Base-by-base conservation (phyloP, 64 coral and sea anemone species). In the Cladopsammia gracilis region DNA sequence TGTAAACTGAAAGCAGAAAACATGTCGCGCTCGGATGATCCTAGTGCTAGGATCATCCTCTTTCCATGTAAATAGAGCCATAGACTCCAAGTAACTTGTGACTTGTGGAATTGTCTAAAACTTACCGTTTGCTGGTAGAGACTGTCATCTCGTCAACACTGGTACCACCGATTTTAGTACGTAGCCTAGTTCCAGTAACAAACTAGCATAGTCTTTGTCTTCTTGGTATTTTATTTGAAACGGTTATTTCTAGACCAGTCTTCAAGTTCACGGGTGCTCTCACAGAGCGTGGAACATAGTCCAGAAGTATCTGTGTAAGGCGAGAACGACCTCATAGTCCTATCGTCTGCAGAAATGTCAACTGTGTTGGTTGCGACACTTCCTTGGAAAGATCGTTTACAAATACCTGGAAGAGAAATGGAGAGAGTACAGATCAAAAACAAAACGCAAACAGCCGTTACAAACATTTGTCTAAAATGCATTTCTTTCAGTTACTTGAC, bases 151-250 rank as follows among this genome's bases (percentile, higher is more conserved):
- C 1, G 19, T 64, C 26, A 58, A 65, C 24, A 25, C 19, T 1
- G 58, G 64, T 67, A 67, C 22, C 15, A 24, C 53, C 81, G 56
- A 84, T 84, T 66, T 66, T 88, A 71, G 50, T 48, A 25, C 51
- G 64, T 71, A 88, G 69, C 70, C 85, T 88, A 54, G 23, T 73
- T 25, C 85, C 85, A 68, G 85, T 88, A 26, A 88, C 70, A 73
- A 88, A 24, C n/a, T n/a, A n/a, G n/a, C 85, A 71, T 88, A 48
- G 85, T 59, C 54, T 88, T 88, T 44, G 85, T 88, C 54, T 88
- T 74, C 19, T 88, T 54, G 43, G 85, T 89, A 45, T 77, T 58
- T 52, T 77, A 76, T 20, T 64, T 53, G 49, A 89, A 64, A 14
- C 86, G 86, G 66, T 88, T 88, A 48, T 58, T 72, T 25, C 73